Conservation (phyloP, 2,888 invertebrate genomes). For the Eretmocerus hayati region DNA sequence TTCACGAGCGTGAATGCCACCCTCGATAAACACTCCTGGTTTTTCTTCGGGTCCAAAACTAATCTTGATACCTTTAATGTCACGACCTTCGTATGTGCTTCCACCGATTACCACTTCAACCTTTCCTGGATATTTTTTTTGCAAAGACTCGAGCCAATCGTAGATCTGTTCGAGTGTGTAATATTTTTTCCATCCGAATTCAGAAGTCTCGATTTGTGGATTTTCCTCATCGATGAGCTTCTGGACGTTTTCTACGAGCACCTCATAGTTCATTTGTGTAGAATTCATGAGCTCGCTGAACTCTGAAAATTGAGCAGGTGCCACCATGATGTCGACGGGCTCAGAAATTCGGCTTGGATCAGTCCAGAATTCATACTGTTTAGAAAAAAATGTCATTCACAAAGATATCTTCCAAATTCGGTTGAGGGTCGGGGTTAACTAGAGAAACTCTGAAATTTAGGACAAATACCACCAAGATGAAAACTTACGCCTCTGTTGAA, state of each 20-base stretch:
- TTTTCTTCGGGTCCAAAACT: slow-evolving; percentile 44
- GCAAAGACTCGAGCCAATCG: slow-evolving; percentile 51
- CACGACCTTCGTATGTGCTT: slow-evolving; percentile 53
- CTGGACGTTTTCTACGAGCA: slow-evolving; percentile 57
- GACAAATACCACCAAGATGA: too few relatives aligned
- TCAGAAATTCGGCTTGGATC: slow-evolving; percentile 37
- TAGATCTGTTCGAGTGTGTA: slow-evolving; percentile 53
- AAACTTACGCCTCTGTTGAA: too few relatives aligned
- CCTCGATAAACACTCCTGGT: slow-evolving; percentile 57
- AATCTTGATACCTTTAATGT: slow-evolving; percentile 55
- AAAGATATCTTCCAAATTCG: too few relatives aligned
- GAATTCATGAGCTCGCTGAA: slow-evolving; percentile 48
- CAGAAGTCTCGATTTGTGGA: slow-evolving; percentile 6
- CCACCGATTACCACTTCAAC: slow-evolving; percentile 48
- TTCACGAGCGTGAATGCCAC: slow-evolving; percentile 65
- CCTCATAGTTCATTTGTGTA: slow-evolving; percentile 42
- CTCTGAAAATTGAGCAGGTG: slow-evolving; percentile 48
- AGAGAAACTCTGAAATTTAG: too few relatives aligned
- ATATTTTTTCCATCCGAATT: slow-evolving; percentile 56
- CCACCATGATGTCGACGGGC: slow-evolving; percentile 55
- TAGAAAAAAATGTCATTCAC: too few relatives aligned
- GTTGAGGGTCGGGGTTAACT: too few relatives aligned
- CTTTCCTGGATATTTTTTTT: slow-evolving; percentile 44
- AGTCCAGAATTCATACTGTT: slow-evolving; percentile 30
- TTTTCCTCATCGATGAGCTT: slow-evolving; percentile 36